Percentiles rank a stretch among this genome's conserved stretches.
Conservation (phyloP, 2,888 invertebrate genomes). For the Nipponacmea schrenckii region DNA sequence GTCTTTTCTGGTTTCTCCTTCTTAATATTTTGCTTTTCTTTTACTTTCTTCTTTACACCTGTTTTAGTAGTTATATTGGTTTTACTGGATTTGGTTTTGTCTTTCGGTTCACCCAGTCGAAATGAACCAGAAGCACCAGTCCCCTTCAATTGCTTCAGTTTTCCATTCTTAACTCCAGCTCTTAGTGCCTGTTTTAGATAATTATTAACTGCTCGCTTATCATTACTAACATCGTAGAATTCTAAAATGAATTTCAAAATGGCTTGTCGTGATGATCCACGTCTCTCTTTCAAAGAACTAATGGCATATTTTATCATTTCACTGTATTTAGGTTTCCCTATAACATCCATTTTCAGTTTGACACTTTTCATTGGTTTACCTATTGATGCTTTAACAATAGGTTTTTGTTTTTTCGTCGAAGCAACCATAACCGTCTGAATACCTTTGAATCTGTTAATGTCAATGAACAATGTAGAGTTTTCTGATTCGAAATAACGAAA, state of each 20-base stretch:
- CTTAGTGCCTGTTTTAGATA: conserved; percentile 67
- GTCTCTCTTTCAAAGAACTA: conserved; percentile 65
- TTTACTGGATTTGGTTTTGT: conserved; percentile 30
- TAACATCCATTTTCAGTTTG: conserved; percentile 35
- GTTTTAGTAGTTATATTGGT: conserved; percentile 29
- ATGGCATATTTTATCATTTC: conserved; percentile 69
- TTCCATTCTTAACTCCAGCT: conserved; percentile 64
- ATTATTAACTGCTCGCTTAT: conserved; percentile 64
- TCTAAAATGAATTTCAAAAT: conserved; percentile 68
- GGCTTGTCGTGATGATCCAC: conserved; percentile 69
- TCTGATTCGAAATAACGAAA: not conserved
- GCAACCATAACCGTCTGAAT: conserved; percentile 29
- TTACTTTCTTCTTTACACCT: conserved; percentile 28
- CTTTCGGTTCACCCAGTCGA: conserved; percentile 44
- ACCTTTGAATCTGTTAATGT: not conserved
- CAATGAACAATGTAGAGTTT: not conserved
- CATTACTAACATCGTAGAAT: conserved; percentile 67
- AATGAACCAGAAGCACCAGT: conserved; percentile 61
- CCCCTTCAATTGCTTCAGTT: conserved; percentile 65
- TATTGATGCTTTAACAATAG: conserved; percentile 16
- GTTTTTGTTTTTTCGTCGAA: conserved; percentile 22
- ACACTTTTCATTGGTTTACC: conserved; percentile 44
- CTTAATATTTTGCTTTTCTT: conserved; percentile 19
- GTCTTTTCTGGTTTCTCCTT: conserved; percentile 17
- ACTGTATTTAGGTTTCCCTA: conserved; percentile 62